Evolutionary conservation across 2,888 invertebrate species (phyloP).

Genomic region (Mellilla xanthometata): DNA sequence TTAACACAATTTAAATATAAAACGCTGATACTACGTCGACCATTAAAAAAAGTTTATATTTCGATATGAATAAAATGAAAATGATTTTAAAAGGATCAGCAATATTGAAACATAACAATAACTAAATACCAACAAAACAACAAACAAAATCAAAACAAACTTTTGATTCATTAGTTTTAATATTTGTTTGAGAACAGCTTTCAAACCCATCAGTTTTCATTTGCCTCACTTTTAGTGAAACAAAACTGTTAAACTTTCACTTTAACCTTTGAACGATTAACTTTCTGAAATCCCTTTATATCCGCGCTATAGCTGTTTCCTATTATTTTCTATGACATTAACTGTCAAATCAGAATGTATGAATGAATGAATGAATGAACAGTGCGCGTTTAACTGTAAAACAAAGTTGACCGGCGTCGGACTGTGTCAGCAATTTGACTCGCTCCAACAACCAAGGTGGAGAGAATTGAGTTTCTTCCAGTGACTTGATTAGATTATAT

Average conservation of each 20-base stretch:
- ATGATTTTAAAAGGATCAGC: too few relatives aligned
- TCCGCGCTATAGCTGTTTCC: slow-evolving; percentile 2
- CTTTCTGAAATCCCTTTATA: neutral
- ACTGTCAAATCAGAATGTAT: slow-evolving; percentile 18
- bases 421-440: slow-evolving; percentile 8
- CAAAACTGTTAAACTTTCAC: slow-evolving; percentile 11
- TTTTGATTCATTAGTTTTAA: too few relatives aligned
- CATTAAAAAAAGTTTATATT: too few relatives aligned
- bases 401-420: slow-evolving; percentile 18
- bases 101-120: too few relatives aligned
- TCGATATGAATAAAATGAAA: too few relatives aligned
- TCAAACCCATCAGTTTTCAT: slow-evolving; percentile 1
- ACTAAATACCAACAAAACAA: too few relatives aligned
- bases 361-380: slow-evolving; percentile 11
- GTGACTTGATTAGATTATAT: too few relatives aligned
- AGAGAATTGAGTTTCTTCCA: slow-evolving; percentile 10
- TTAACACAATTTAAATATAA: too few relatives aligned
- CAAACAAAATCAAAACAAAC: too few relatives aligned
- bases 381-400: slow-evolving; percentile 14
- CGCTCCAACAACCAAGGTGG: too few relatives aligned
- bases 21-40: too few relatives aligned
- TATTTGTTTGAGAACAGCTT: neutral
- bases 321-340: slow-evolving; percentile 9
- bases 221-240: slow-evolving; percentile 3
- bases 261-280: slow-evolving; percentile 1